Conservation (phyloP, 2,113 vertebrate genomes). For the Grammomys dolichurus region DNA sequence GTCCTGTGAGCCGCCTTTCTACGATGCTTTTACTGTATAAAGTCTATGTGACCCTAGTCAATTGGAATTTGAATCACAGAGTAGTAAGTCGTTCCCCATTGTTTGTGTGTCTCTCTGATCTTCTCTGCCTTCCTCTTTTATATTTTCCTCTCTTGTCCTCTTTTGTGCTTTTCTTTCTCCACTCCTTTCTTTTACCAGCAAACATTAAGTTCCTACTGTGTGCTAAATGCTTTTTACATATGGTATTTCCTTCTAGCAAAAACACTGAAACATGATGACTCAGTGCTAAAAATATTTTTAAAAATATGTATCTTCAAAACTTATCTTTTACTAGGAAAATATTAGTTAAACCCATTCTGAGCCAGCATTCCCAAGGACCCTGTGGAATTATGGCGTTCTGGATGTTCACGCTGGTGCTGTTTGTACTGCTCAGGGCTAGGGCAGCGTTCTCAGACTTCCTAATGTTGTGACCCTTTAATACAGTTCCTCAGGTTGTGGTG, state of each 20-base stretch:
- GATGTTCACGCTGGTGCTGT: not conserved
- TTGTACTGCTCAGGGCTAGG: not conserved
- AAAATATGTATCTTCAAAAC: not conserved
- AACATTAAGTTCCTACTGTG: not conserved
- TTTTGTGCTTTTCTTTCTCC: not conserved
- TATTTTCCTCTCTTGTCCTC: not conserved
- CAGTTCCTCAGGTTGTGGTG: not conserved
- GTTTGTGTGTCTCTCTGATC: not conserved
- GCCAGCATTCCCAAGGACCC: not conserved
- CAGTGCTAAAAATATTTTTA: not conserved
- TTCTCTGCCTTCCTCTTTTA: not conserved
- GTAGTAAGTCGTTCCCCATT: not conserved
- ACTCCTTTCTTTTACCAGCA: not conserved
- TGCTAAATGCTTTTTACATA: not conserved
- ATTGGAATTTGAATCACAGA: not conserved
- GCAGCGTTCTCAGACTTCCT: not conserved
- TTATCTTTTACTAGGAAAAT: slow-evolving; percentile 2
- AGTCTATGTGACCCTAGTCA: not conserved
- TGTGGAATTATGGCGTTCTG: not conserved
- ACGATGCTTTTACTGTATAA: not conserved
- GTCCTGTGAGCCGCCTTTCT: not conserved
- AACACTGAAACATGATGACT: not conserved
- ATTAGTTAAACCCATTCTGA: not conserved
- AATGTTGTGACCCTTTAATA: not conserved
- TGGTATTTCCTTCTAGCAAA: not conserved